Percentiles rank a stretch among this genome's conserved stretches.
Evolutionary conservation across 2,113 vertebrate species (phyloP).

Genomic region (Mormoops blainvillei): DNA sequence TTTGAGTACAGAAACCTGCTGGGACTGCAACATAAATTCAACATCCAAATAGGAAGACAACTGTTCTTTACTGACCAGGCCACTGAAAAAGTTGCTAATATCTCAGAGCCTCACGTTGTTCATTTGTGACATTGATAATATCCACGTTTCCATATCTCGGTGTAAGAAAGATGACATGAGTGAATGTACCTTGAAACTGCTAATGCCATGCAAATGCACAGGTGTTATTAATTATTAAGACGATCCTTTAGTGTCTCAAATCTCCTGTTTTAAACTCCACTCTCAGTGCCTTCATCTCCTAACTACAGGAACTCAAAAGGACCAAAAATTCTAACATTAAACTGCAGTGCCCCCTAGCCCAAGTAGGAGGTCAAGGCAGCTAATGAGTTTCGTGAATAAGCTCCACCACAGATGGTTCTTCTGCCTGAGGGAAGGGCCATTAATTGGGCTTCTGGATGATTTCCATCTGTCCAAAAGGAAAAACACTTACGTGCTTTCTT

Average conservation of each 20-base stretch:
- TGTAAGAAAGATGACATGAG: background rate
- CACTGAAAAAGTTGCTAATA: background rate
- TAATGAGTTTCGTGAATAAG: background rate
- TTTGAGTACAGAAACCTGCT: background rate
- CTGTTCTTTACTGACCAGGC: background rate
- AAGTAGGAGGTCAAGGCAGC: background rate
- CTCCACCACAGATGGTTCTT: background rate
- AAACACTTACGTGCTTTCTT: background rate
- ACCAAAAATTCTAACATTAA: conserved; percentile 51
- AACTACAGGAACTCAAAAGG: conserved; percentile 29
- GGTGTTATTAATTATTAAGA: background rate
- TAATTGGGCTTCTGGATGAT: conserved; percentile 18
- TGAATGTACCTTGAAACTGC: background rate
- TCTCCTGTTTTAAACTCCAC: background rate
- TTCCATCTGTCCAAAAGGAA: conserved; percentile 32
- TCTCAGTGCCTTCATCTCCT: background rate
- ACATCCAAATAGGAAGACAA: background rate
- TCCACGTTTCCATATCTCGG: background rate
- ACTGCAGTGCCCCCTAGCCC: conserved; percentile 64
- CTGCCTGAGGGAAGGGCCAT: background rate
- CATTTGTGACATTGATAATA: background rate
- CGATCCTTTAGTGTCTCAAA: background rate
- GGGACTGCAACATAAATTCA: background rate
- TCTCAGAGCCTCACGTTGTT: background rate
- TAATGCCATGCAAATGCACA: background rate